Evolutionary conservation across 2,797 vertebrate species (phyloP), one percentile per base, ranked within the genome.

Genomic region (Todus mexicanus): DNA sequence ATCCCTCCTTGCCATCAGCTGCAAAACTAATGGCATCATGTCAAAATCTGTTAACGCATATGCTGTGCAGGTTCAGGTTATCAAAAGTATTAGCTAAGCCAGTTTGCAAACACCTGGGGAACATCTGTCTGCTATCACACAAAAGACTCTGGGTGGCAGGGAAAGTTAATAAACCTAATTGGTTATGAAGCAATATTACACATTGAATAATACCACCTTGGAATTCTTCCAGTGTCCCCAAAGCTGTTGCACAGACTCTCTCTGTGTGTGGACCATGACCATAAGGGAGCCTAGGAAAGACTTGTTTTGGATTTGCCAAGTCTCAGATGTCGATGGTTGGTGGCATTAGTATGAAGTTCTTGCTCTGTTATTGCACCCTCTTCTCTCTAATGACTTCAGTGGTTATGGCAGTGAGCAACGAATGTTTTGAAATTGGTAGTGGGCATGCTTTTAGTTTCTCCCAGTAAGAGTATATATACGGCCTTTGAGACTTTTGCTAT

Each of bases 121-220:
- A 88, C 94, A 97, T 97, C 95, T 97, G 97, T 94, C 90, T 92
- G 60, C 89, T 59, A 50, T 95, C 59, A 66, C 47, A 73, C 57
- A 95, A 93, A 95, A 93, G 61, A 94, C 51, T 80, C 47, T 75
- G 95, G 84, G 89, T 94, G 91, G 25, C 83, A 94, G 37, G 38
- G 57, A 89, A 80, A 92, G 69, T 93, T 95, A 96, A 96, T 92
- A 94, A 91, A 78, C 51, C 60, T 93, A 96, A 95, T 96, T 96
- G 81, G 86, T 96, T 96, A 95, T 92, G 92, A 96, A 97, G 74
- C 61, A 66, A 59, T 71, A 94, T 95, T 94, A 96, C 75, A 56
- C 20, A 7, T 59, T 88, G 72, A 93, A 87, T 92, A 91, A 94
- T 72, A 87, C 37, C 69, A 77, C 2, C 1, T 48, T 96, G 96